Evolutionary conservation across 2,797 vertebrate genomes (phyloP).

Genomic region (Platyrinchus mystaceus): DNA sequence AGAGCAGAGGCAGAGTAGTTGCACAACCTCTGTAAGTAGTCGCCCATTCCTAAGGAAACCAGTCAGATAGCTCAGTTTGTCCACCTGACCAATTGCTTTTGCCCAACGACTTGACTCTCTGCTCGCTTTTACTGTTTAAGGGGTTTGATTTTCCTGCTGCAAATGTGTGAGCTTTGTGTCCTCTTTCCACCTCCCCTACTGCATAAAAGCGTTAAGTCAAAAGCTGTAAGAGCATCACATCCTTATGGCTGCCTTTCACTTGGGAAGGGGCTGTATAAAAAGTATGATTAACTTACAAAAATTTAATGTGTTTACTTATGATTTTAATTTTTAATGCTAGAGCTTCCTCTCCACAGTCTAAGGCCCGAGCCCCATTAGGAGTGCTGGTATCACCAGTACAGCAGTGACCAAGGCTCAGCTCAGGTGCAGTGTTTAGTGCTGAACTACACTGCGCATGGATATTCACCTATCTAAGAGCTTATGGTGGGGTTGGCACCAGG

Average conservation of each 20-base stretch:
- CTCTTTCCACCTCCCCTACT: neutral
- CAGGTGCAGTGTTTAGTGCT: neutral
- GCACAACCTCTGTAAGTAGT: neutral
- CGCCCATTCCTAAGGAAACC: neutral
- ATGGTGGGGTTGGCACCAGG: neutral
- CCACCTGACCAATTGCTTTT: neutral
- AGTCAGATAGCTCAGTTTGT: neutral
- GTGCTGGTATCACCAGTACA: neutral
- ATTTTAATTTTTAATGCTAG: neutral
- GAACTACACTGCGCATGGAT: neutral
- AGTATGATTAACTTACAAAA: neutral
- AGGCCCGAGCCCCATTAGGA: neutral
- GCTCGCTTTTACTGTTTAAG: neutral
- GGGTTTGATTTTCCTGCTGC: neutral
- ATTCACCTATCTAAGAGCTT: neutral
- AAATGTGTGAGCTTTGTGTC: neutral
- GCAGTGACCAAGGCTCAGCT: neutral
- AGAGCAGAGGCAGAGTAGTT: neutral
- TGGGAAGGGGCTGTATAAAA: neutral
- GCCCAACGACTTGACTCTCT: neutral
- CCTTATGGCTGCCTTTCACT: neutral
- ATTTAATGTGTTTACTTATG: neutral
- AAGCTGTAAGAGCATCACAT: neutral
- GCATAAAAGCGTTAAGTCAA: neutral
- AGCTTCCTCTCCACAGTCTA: neutral